Conservation (phyloP, 92 coral and sea anemone species). For the Paragorgia papillata region DNA sequence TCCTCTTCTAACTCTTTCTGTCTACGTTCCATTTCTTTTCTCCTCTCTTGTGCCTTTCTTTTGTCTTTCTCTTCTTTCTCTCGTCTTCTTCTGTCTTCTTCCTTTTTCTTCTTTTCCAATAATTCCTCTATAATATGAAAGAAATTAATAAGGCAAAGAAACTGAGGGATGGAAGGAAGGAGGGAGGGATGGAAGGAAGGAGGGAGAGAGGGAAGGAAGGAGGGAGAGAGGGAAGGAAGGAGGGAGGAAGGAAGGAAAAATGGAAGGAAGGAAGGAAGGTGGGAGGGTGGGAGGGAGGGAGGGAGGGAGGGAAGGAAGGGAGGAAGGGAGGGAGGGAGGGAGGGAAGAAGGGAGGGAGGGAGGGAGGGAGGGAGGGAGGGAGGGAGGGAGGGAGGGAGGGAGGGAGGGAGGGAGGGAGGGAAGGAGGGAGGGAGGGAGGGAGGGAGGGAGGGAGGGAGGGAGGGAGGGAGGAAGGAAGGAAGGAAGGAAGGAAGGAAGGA, state of each 20-base stretch:
- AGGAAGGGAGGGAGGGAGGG: background rate
- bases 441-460: background rate
- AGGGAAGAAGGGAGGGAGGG: background rate
- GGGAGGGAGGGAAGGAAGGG: background rate
- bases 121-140: background rate
- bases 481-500: constrained; percentile 23
- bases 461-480: background rate
- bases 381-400: constrained; percentile 11
- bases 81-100: constrained; percentile 1
- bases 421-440: background rate
- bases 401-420: constrained; percentile 8
- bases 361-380: background rate
- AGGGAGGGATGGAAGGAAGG: background rate
- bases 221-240: no score
- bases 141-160: background rate
- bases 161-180: background rate
- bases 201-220: background rate
- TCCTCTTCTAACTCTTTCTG: background rate
- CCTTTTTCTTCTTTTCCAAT: background rate
- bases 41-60: background rate
- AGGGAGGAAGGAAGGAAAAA: background rate
- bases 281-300: background rate
- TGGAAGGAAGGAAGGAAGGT: background rate
- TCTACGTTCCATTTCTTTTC: background rate
- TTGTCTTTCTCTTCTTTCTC: background rate